Evolutionary conservation across 2,113 vertebrate species (phyloP), one percentile per base, ranked within the genome.

Genomic region (Spizaetus ornatus): DNA sequence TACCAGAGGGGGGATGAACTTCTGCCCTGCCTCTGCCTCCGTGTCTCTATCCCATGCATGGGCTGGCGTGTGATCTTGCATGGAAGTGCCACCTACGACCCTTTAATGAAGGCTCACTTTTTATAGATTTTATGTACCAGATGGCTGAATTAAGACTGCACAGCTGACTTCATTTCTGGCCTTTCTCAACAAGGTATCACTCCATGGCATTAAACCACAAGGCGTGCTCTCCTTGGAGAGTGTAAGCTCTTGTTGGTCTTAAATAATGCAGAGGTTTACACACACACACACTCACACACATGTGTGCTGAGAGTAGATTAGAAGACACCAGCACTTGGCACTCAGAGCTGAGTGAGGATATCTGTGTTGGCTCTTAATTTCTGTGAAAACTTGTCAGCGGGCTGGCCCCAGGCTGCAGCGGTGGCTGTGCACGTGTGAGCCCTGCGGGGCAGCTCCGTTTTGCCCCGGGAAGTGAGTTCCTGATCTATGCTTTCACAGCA

Each of bases 1-100:
- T 58, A 19, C 42, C 10, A 7, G 25, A 2, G 7, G n/a, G 11
- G 4, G 0, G 1, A 53, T 71, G 55, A 66, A 34, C 7, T 67
- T 73, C 14, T 66, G 26, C 50, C 40, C 34, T 78, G 42, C 14
- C 3, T 12, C n/a, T 36, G 1, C 47, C n/a, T 59, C 50, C 0
- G 0, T 32, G 9, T 58, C 38, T 78, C 56, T 27, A 40, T 36
- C 18, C 16, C 0, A 0, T 31, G 50, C 72, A 13, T 4, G 5
- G 42, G 59, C 40, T 86, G 58, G 81, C 9, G 32, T 74, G 52
- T 55, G 52, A 43, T 32, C 27, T 17, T 5, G 5, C 36, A 48
- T 77, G 62, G n/a, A 69, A 69, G 8, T 69, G 42, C 16, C 23
- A 40, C 40, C 29, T n/a, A 9, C 1, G 1, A 19, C 23, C 18